Conservation (phyloP, 2,113 vertebrate species). For the Isichthys henryi region DNA sequence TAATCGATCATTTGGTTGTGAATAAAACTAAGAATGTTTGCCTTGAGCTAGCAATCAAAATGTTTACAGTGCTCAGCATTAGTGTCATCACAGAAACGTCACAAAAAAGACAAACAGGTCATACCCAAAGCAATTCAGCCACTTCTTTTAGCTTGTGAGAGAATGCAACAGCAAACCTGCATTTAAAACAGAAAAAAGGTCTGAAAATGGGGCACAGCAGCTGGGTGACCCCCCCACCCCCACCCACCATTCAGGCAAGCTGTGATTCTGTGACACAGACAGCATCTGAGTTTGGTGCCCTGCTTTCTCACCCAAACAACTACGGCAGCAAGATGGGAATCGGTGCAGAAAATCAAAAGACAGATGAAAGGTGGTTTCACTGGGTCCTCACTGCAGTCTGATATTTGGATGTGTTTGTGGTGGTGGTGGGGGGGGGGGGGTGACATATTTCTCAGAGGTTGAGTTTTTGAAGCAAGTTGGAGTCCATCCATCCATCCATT, state of each 20-base stretch:
- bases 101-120: conserved; percentile 28
- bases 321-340: neutral
- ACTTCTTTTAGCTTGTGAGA: conserved; percentile 70
- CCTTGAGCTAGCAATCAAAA: neutral
- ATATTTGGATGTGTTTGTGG: neutral
- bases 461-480: neutral
- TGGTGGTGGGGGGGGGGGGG: neutral
- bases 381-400: neutral
- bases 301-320: neutral
- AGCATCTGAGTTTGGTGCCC: neutral
- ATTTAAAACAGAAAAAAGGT: conserved; percentile 27
- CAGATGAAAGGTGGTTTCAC: neutral
- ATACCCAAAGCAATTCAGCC: conserved; percentile 72
- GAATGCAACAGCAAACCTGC: conserved; percentile 89
- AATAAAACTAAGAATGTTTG: neutral
- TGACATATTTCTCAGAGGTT: neutral
- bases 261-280: neutral
- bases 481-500: too few species aligned
- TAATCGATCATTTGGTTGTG: neutral
- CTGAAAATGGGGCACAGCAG: neutral
- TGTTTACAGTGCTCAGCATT: neutral
- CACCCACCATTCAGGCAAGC: neutral
- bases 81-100: neutral
- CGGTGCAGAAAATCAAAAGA: neutral
- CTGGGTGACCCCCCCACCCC: neutral